Evolutionary conservation across 2,888 invertebrate species (phyloP), one percentile per base, ranked within the genome.

Genomic region (Nemurella pictetii): DNA sequence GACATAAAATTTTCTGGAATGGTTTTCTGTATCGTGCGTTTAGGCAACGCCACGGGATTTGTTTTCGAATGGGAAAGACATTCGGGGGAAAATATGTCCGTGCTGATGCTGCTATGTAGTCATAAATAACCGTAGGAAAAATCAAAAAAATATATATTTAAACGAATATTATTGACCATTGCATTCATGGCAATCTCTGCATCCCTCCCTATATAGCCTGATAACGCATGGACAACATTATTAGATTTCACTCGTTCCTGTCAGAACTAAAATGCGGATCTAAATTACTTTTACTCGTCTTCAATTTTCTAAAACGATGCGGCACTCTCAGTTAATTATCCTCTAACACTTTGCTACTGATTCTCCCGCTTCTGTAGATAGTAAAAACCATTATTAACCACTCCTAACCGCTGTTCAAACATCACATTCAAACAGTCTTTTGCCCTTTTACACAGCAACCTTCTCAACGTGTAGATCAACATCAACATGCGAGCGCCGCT

Each of bases 1-100:
- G 75, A 75, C 55, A 55, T 55, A 55, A 55, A 55, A 55, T 55
- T 55, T 55, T 55, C 55, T 55, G 55, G 55, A 55, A 55, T 55
- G 55, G 55, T 1, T 55, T 55, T 55, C 20, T 55, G 55, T 55
- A 55, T 55, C 55, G 55, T 55, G 55, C 9, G 55, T 55, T 7
- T 55, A 55, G 20, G 55, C 55, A 20, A 55, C 55, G 55, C 20
- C 20, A 55, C 20, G 55, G 55, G 55, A 55, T 55, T 55, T 55
- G 55, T 55, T 55, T 55, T 55, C 55, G 20, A 55, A 55, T 55
- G 9, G n/a, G 9, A 55, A 55, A 12, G 55, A 55, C 55, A 55
- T 55, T 55, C 15, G 55, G 55, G 20, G 1, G 20, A 20, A n/a
- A n/a, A n/a, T n/a, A n/a, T n/a, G n/a, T n/a, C n/a, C n/a, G n/a